Base-by-base conservation (phyloP, 2,888 invertebrate species). In the Agonopterix heracliana region DNA sequence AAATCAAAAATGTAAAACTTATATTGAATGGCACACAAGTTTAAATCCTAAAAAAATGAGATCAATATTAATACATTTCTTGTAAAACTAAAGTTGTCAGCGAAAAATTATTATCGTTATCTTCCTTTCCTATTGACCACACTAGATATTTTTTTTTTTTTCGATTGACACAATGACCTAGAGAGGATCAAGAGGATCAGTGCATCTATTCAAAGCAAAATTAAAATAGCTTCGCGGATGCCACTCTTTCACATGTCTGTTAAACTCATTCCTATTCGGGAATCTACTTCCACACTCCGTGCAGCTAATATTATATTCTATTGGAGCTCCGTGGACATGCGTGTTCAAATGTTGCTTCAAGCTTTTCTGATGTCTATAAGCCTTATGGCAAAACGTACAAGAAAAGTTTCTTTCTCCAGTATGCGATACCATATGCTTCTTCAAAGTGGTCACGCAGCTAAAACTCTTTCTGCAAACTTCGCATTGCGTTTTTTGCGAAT, bases 391-490 rank as follows among this genome's bases (percentile, higher is more conserved):
- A 1, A 86, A 50, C 9, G 67, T 60, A 55, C 90, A 90, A 0
- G 69, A 46, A 38, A 67, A 78, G 50, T 75, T 78, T 44, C 74
- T 68, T 41, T 78, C 81, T 0, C 74, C 76, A 0, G 80, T 74
- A 49, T 84, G 83, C 0, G 71, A 71, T 0, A 74, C 53, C 74
- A 79, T 71, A 42, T 84, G 83, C 7, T 75, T 74, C 48, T 74
- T 81, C 44, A 84, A 58, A 0, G 77, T 71, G 0, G 80, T 73
- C 0, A 74, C 52, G n/a, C 79, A 81, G 35, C 81, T 84, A 56
- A 89, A 90, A 44, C 81, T 78, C 52, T 89, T 85, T 34, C 82
- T 79, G 46, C 90, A 90, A 1, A 84, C 50, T 2, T 78, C 78
- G 52, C 90, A 90, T 46, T 82, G 80, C 1, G 88, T 89, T 54